Percentiles rank a stretch among this genome's conserved stretches.
These are phyloP conservation scores for Priapulus caudatus DNA, from an alignment of 2,888 invertebrate genomes.

Conservation along the genomic window DNA sequence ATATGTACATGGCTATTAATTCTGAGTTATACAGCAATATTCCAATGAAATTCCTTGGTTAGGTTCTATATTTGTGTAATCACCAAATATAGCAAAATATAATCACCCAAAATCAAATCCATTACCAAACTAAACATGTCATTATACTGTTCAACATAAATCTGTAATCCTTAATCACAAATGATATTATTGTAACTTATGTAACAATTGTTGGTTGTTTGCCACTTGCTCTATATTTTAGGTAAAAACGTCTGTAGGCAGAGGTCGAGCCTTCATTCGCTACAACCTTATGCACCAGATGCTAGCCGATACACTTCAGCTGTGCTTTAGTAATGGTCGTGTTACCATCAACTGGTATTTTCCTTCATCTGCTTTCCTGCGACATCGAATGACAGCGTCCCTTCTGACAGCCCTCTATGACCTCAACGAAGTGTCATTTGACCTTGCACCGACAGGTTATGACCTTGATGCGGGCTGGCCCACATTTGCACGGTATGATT, in stretches of 20 bases:
- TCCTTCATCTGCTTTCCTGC: slow-evolving; percentile 32
- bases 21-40: too few species aligned
- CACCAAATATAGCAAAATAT: too few species aligned
- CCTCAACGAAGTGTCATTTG: slow-evolving; percentile 39
- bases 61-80: too few species aligned
- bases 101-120: too few species aligned
- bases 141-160: too few species aligned
- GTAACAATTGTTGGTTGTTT: slow-evolving; percentile 4
- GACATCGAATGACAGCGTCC: slow-evolving; percentile 26
- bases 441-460: slow-evolving; percentile 38
- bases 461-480: slow-evolving; percentile 42
- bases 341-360: slow-evolving; percentile 37
- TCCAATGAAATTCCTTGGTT: too few species aligned
- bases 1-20: too few species aligned
- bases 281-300: slow-evolving; percentile 39
- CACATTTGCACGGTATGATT: slow-evolving; percentile 37
- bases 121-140: too few species aligned
- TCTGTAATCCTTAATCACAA: neutral
- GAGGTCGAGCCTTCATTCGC: slow-evolving; percentile 39
- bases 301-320: slow-evolving; percentile 40
- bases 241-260: slow-evolving; percentile 39
- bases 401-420: slow-evolving; percentile 38
- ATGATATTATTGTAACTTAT: neutral
- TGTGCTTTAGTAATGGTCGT: slow-evolving; percentile 35
- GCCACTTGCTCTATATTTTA: slow-evolving; percentile 21